These are phyloP conservation scores for Psittacula cyanocephala DNA, from an alignment of 2,113 vertebrate species.

Conservation along the genomic window DNA sequence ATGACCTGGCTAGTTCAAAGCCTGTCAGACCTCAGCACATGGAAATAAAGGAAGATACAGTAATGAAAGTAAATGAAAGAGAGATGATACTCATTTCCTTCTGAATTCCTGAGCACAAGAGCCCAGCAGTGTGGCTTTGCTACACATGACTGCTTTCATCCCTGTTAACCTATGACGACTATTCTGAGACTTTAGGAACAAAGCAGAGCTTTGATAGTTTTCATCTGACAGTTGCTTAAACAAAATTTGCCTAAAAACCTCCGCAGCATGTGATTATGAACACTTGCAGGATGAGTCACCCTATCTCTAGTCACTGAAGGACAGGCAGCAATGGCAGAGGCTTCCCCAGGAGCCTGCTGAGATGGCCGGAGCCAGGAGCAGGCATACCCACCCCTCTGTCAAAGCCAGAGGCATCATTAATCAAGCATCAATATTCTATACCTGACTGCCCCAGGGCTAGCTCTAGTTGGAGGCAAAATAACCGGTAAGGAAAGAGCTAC, in stretches of 20 bases:
- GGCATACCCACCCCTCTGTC: neutral
- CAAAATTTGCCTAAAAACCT: conserved; percentile 37
- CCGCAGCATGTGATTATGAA: conserved; percentile 71
- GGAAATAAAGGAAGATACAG: conserved; percentile 4
- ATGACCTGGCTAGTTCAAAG: neutral
- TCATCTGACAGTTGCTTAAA: conserved; percentile 69
- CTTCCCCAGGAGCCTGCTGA: neutral
- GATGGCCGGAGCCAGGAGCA: fast-evolving
- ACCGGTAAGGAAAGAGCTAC: fast-evolving
- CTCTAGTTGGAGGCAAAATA: fast-evolving
- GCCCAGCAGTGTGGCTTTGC: conserved; percentile 67
- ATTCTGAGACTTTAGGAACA: conserved; percentile 70
- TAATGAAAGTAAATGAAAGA: conserved; percentile 28
- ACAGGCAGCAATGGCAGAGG: neutral
- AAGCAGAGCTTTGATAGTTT: conserved; percentile 78
- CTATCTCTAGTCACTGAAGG: neutral
- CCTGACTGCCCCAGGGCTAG: neutral
- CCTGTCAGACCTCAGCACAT: neutral
- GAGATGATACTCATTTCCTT: conserved; percentile 44
- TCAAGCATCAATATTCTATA: fast-evolving
- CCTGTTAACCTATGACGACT: conserved; percentile 73
- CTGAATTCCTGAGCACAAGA: neutral
- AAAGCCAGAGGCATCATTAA: neutral
- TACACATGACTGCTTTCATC: conserved; percentile 74
- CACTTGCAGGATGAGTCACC: neutral